phyloP scores from a whole-genome alignment of 2,797 vertebrate genomes.

The Acipenser ruthenus region DNA sequence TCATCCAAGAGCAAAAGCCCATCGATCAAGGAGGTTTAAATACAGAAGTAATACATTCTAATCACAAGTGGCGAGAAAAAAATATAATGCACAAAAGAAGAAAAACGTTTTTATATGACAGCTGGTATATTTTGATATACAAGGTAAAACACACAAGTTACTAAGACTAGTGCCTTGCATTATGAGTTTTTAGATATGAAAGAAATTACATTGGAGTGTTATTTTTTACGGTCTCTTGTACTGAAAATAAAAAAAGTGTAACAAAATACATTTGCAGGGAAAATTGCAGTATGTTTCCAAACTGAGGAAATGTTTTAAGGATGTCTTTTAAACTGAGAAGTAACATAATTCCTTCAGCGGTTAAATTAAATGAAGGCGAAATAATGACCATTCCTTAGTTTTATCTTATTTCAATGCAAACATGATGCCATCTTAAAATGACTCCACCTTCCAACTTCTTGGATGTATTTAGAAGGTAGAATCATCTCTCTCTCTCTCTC shows the following conservation, averaged over 20 bases:
- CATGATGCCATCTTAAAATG: constrained; percentile 48
- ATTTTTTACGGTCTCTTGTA: background rate
- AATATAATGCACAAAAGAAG: too few relatives aligned
- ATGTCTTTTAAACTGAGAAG: background rate
- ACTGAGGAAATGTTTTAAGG: background rate
- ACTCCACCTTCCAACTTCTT: constrained; percentile 67
- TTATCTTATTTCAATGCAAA: constrained; percentile 33
- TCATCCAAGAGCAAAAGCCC: too few relatives aligned
- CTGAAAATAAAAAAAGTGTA: background rate
- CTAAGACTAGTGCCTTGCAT: background rate
- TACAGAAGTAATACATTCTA: too few relatives aligned
- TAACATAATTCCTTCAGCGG: background rate
- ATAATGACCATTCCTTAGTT: background rate
- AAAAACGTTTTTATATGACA: too few relatives aligned
- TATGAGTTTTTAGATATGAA: background rate
- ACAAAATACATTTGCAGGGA: too few relatives aligned
- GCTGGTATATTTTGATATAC: too few relatives aligned
- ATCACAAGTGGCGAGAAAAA: too few relatives aligned
- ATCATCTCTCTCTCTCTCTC: constrained; percentile 29
- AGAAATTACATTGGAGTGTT: background rate
- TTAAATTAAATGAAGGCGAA: background rate
- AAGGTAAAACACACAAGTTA: background rate
- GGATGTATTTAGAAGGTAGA: constrained; percentile 63
- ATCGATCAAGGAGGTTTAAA: too few relatives aligned
- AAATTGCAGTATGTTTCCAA: too few relatives aligned